A percentile compares a stretch with the other conserved stretches of the same genome.
These are phyloP conservation scores for Drosophila leonis DNA, from an alignment of 2,888 invertebrate species.

Conservation along the genomic window DNA sequence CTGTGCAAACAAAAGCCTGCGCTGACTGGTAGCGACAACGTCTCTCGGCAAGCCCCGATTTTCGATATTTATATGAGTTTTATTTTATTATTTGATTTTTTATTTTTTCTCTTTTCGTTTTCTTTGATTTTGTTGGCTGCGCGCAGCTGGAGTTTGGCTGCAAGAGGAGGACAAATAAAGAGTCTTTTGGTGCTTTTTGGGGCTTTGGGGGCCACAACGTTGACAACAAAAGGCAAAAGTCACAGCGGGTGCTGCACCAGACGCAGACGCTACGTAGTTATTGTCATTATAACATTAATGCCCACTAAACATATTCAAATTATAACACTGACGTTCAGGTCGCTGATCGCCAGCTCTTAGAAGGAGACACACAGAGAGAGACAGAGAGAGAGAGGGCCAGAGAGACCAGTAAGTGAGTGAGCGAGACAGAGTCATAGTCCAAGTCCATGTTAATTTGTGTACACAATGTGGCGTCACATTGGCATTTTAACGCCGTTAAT, in stretches of 20 bases:
- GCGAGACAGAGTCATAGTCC: conserved; percentile 14
- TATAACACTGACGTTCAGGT: conserved; percentile 69
- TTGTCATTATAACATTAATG: conserved; percentile 84
- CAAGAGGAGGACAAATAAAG: conserved; percentile 3
- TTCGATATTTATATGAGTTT: conserved; percentile 75
- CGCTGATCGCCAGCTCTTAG: conserved; percentile 24
- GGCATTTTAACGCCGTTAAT: conserved; percentile 85
- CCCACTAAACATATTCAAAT: conserved; percentile 83
- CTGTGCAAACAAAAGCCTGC: conserved; percentile 69
- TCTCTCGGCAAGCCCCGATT: conserved; percentile 76
- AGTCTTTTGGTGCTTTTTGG: conserved; percentile 9
- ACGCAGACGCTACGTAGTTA: conserved; percentile 74
- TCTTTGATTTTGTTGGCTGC: conserved; percentile 21
- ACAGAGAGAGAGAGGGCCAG: not conserved
- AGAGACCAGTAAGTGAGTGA: conserved; percentile 1
- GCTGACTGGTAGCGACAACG: conserved; percentile 79
- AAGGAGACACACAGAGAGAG: conserved; percentile 2
- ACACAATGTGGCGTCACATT: conserved; percentile 84
- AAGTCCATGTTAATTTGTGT: conserved; percentile 76
- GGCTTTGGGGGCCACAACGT: conserved; percentile 56
- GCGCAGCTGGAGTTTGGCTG: conserved; percentile 41
- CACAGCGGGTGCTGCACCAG: conserved; percentile 77
- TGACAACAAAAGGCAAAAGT: conserved; percentile 79
- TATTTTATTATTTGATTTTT: not conserved
- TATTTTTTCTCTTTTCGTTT: not conserved